phyloP scores from a whole-genome alignment of 2,888 invertebrate genomes.

The Blera fallax region DNA sequence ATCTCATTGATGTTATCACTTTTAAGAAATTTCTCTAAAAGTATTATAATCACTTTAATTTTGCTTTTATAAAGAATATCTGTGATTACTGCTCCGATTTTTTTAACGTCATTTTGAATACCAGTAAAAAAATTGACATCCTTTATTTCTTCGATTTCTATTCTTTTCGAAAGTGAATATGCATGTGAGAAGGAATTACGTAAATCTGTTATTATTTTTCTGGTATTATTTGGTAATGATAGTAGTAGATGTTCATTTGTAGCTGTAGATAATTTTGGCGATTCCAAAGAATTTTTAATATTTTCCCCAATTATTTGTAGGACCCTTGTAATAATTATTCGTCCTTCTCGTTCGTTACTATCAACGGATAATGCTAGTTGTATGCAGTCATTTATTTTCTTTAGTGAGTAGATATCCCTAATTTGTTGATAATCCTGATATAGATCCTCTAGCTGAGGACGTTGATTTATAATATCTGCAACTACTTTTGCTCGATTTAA shows the following conservation, averaged over 20 bases:
- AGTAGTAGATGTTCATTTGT: slow-evolving; percentile 32
- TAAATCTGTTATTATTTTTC: slow-evolving; percentile 16
- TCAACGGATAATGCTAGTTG: slow-evolving; percentile 6
- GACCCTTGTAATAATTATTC: slow-evolving; percentile 68
- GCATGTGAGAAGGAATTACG: slow-evolving; percentile 49
- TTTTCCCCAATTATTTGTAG: slow-evolving; percentile 74
- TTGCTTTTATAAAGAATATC: slow-evolving; percentile 5
- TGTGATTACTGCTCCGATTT: neutral
- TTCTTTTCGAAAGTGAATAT: neutral
- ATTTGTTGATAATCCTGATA: slow-evolving; percentile 72
- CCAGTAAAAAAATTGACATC: slow-evolving; percentile 47
- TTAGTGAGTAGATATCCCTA: slow-evolving; percentile 72
- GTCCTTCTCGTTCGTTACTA: slow-evolving; percentile 37
- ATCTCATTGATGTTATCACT: neutral
- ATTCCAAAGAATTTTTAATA: slow-evolving; percentile 74
- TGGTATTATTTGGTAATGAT: neutral
- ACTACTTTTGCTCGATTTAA: neutral
- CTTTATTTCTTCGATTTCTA: neutral
- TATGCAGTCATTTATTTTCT: slow-evolving; percentile 65
- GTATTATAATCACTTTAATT: neutral
- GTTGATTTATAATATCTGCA: neutral
- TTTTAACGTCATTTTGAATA: neutral
- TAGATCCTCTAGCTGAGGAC: slow-evolving; percentile 60
- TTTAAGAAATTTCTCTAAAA: neutral
- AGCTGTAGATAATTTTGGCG: slow-evolving; percentile 72